Percentiles rank a stretch among this genome's conserved stretches.
Evolutionary conservation across 2,113 vertebrate genomes (phyloP).

Genomic region (Zosterops lateralis): DNA sequence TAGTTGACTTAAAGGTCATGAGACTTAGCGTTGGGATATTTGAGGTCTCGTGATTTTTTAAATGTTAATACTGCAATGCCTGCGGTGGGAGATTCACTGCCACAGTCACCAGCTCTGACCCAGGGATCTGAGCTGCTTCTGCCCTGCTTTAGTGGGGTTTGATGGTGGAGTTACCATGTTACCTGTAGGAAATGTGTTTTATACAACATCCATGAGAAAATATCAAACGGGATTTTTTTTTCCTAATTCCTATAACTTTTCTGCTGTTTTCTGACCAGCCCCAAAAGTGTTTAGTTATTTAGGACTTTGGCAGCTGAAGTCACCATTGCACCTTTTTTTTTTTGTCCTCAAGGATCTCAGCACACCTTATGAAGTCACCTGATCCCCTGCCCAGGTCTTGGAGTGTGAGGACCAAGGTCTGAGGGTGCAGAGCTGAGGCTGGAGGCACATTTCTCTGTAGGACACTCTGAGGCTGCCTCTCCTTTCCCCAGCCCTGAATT

Average conservation of each 20-base stretch:
- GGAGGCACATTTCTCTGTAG: background rate
- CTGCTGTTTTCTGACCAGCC: background rate
- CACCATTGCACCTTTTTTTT: background rate
- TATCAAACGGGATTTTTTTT: background rate
- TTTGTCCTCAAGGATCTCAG: background rate
- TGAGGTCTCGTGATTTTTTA: slow-evolving; percentile 28
- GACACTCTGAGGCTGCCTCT: background rate
- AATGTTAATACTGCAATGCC: slow-evolving; percentile 18
- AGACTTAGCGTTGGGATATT: background rate
- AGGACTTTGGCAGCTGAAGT: background rate
- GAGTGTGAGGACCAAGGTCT: fast-evolving
- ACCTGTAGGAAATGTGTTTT: background rate
- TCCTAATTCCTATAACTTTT: background rate
- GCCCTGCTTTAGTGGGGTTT: background rate
- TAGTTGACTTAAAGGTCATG: slow-evolving; percentile 51
- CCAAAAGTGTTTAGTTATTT: background rate
- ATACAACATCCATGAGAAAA: background rate
- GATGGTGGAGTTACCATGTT: background rate
- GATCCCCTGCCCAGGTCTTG: fast-evolving
- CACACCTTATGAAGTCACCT: background rate
- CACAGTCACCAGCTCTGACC: background rate
- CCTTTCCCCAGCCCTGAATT: background rate
- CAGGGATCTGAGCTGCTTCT: background rate
- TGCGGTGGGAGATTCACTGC: background rate
- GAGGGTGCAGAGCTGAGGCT: background rate